phyloP scores from a whole-genome alignment of 1,140 invertebrate species.

The Grapholita molesta region DNA sequence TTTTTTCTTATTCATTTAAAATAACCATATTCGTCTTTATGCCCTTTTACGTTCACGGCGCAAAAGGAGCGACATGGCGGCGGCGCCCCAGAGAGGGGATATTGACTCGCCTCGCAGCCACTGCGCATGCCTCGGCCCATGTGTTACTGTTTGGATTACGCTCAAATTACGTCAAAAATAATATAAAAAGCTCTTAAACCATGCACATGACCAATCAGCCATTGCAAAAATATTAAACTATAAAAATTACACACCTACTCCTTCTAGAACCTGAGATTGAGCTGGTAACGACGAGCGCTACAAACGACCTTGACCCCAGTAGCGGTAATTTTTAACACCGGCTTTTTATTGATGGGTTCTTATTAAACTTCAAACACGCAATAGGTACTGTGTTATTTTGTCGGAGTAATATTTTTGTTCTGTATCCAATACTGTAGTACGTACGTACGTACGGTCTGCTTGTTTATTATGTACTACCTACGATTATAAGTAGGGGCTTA shows the following conservation, averaged over 20 bases:
- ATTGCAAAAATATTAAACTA: not conserved
- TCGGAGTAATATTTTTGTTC: not conserved
- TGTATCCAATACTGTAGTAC: no score
- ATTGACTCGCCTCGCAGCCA: slow-evolving; percentile 68
- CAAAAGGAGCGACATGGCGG: slow-evolving; percentile 57
- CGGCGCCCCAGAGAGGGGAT: slow-evolving; percentile 67
- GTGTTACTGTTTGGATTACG: slow-evolving; percentile 70
- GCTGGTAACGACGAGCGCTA: not conserved
- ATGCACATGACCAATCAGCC: not conserved
- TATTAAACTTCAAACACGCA: not conserved
- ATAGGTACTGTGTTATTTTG: not conserved
- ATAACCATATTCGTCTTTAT: slow-evolving; percentile 12
- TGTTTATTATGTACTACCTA: no score
- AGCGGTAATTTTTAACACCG: slow-evolving; percentile 1
- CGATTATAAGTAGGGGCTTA: no score
- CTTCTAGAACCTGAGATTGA: not conserved
- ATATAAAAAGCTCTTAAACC: not conserved
- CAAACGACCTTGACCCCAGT: slow-evolving; percentile 3
- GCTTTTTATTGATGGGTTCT: not conserved
- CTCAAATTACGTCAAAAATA: slow-evolving; percentile 51
- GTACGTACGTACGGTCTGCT: no score
- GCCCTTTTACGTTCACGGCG: slow-evolving; percentile 5
- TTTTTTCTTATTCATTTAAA: not conserved
- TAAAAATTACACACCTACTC: not conserved
- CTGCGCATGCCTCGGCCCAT: slow-evolving; percentile 71